A percentile compares a stretch with the other conserved stretches of the same genome.
These are phyloP conservation scores for Pterocles orientalis DNA, from an alignment of 2,113 vertebrate species.

Conservation along the genomic window DNA sequence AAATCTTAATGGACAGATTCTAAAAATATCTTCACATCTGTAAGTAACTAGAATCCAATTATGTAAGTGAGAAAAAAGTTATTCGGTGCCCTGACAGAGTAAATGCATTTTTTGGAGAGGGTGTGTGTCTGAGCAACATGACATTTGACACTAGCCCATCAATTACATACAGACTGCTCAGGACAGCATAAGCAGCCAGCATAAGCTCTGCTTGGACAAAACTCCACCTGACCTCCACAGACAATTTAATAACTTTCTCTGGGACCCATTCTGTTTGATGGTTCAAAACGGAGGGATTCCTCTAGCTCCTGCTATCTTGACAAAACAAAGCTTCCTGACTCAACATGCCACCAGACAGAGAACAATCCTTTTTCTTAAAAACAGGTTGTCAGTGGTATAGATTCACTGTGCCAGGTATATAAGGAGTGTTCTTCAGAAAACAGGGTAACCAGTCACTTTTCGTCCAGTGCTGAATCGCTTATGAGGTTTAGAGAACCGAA, in stretches of 20 bases:
- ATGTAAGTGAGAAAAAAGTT: not conserved
- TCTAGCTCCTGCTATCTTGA: not conserved
- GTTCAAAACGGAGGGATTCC: not conserved
- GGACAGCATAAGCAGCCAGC: not conserved
- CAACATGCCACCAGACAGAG: not conserved
- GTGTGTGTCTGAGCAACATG: not conserved
- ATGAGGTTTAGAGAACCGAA: not conserved
- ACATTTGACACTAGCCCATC: not conserved
- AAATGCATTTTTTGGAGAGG: not conserved
- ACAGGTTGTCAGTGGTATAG: not conserved
- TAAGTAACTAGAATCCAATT: not conserved
- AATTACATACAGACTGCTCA: not conserved
- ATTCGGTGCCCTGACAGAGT: not conserved
- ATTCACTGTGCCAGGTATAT: not conserved
- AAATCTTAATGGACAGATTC: not conserved
- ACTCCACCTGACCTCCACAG: not conserved
- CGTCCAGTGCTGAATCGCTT: not conserved
- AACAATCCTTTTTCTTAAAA: not conserved
- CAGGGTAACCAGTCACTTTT: not conserved
- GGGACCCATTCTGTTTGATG: not conserved
- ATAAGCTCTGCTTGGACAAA: not conserved
- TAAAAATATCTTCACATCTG: slow-evolving; percentile 19
- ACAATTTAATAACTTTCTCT: not conserved
- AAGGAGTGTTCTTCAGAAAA: not conserved
- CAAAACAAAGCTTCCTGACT: not conserved